Evolutionary conservation across 2,888 invertebrate genomes (phyloP).

Genomic region (Escarpia spicata): DNA sequence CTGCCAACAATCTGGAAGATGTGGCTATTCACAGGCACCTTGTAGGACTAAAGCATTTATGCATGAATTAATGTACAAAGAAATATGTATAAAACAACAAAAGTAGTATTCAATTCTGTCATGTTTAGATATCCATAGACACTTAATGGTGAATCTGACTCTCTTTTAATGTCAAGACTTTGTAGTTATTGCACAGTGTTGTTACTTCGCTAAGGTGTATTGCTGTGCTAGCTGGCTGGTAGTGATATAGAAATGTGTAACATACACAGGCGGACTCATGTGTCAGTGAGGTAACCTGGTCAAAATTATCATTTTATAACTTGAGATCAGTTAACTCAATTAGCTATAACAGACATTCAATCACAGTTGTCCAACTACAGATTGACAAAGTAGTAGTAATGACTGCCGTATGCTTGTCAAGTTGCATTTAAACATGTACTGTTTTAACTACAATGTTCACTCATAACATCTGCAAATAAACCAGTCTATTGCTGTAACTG

Average conservation of each 20-base stretch:
- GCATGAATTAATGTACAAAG: too few relatives aligned
- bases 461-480: not conserved
- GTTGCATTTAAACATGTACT: not conserved
- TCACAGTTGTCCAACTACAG: not conserved
- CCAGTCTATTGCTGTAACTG: not conserved
- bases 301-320: not conserved
- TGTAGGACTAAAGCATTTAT: too few relatives aligned
- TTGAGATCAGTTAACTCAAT: not conserved
- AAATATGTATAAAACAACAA: too few relatives aligned
- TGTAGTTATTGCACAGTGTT: not conserved
- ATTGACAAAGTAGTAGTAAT: not conserved
- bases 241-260: not conserved
- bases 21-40: too few relatives aligned
- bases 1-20: too few relatives aligned
- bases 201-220: not conserved
- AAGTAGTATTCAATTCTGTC: not conserved
- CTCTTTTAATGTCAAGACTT: not conserved
- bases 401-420: not conserved
- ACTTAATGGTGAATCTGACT: not conserved
- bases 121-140: not conserved
- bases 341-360: not conserved
- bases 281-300: not conserved
- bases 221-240: not conserved
- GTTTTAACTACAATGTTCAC: not conserved
- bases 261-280: not conserved